A percentile compares a stretch with the other conserved stretches of the same genome.
phyloP scores from a whole-genome alignment of 1,140 invertebrate species.

The Oscheius sp. region DNA sequence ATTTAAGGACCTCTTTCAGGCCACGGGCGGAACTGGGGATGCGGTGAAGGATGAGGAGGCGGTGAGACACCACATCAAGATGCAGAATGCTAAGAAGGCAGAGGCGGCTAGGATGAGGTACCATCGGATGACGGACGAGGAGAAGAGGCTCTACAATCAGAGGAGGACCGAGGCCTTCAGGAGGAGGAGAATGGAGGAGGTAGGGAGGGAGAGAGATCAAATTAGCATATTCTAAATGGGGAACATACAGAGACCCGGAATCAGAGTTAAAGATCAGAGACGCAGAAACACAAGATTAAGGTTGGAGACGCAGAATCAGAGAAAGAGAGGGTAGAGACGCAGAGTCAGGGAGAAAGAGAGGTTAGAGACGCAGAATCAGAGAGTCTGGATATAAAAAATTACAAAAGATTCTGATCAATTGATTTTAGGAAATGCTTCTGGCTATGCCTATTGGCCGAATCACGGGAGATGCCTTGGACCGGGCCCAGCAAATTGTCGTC shows the following conservation, averaged over 20 bases:
- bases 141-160: slow-evolving; percentile 41
- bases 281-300: too few species aligned
- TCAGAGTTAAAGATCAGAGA: too few species aligned
- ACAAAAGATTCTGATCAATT: not conserved
- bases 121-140: slow-evolving; percentile 41
- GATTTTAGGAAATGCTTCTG: slow-evolving; percentile 37
- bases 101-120: slow-evolving; percentile 39
- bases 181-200: slow-evolving; percentile 21
- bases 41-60: slow-evolving; percentile 38
- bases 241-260: not conserved
- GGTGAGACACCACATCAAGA: slow-evolving; percentile 37
- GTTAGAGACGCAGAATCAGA: too few species aligned
- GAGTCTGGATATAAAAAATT: too few species aligned
- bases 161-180: slow-evolving; percentile 40
- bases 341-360: not conserved
- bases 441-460: slow-evolving; percentile 43
- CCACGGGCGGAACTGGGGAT: slow-evolving; percentile 29
- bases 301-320: too few species aligned
- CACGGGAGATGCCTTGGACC: slow-evolving; percentile 41
- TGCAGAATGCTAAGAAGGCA: slow-evolving; percentile 40
- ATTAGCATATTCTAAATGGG: not conserved
- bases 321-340: too few species aligned
- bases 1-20: slow-evolving; percentile 13
- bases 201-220: not conserved
- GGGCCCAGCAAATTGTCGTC: slow-evolving; percentile 42